Evolutionary conservation across 2,797 vertebrate species (phyloP).

Genomic region (Danio tinwini): DNA sequence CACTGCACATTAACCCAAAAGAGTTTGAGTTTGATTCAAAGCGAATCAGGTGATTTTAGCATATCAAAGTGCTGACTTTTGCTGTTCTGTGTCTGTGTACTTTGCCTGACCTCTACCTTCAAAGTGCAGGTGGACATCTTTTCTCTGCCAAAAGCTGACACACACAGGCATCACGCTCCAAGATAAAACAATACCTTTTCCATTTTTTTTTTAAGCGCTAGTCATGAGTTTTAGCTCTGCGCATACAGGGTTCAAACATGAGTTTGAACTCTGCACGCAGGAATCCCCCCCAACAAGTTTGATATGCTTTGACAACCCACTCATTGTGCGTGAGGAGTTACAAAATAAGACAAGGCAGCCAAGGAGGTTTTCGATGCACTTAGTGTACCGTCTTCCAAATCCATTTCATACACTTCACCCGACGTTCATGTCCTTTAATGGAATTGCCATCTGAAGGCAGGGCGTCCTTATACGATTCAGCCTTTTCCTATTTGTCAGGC

Average conservation of each 20-base stretch:
- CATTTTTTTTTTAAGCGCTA: neutral
- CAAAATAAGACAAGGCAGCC: slow-evolving; percentile 35
- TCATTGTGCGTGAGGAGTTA: slow-evolving; percentile 27
- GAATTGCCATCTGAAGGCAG: slow-evolving; percentile 36
- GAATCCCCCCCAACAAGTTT: slow-evolving; percentile 5
- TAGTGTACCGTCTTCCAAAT: slow-evolving; percentile 52
- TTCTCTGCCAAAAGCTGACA: neutral
- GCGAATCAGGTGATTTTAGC: neutral
- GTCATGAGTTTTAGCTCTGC: slow-evolving; percentile 4
- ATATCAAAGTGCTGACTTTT: slow-evolving; percentile 18
- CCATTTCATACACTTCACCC: slow-evolving; percentile 56
- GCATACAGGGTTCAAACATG: neutral
- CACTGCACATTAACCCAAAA: slow-evolving; percentile 3
- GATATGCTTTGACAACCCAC: slow-evolving; percentile 28
- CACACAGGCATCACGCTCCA: neutral
- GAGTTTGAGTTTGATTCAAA: neutral
- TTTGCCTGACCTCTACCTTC: neutral
- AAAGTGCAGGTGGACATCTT: neutral
- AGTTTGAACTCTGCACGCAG: neutral
- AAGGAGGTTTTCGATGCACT: slow-evolving; percentile 43
- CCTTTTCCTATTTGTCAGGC: slow-evolving; percentile 43
- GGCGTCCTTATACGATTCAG: slow-evolving; percentile 3
- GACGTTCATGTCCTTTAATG: slow-evolving; percentile 52
- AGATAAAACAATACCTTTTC: slow-evolving; percentile 32
- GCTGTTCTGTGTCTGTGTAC: neutral